phyloP scores from a whole-genome alignment of 2,797 vertebrate species.

The Rhyacichthys aspro region DNA sequence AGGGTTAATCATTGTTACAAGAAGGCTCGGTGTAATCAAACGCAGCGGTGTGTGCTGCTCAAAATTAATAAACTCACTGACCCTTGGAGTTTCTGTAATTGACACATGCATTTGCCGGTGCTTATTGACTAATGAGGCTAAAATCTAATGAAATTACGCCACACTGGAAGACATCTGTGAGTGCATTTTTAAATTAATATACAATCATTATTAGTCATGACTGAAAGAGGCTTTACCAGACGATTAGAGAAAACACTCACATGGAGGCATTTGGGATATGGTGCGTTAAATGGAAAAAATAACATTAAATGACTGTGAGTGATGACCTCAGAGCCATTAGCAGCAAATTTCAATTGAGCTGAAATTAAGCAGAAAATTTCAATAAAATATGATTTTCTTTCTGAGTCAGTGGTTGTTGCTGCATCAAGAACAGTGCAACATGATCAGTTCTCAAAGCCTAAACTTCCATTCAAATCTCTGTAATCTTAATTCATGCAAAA shows the following conservation, averaged over 20 bases:
- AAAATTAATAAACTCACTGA: constrained; percentile 65
- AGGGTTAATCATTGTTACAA: constrained; percentile 66
- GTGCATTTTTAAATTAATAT: constrained; percentile 62
- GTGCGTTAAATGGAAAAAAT: constrained; percentile 84
- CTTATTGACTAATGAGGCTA: constrained; percentile 77
- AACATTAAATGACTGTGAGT: constrained; percentile 68
- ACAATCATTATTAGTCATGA: constrained; percentile 70
- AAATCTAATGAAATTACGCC: constrained; percentile 65
- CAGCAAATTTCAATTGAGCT: constrained; percentile 78
- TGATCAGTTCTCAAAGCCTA: constrained; percentile 28
- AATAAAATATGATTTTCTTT: constrained; percentile 77
- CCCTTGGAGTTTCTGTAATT: constrained; percentile 63
- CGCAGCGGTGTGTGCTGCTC: constrained; percentile 55
- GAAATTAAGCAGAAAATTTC: constrained; percentile 81
- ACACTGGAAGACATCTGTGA: constrained; percentile 50
- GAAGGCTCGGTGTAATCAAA: constrained; percentile 61
- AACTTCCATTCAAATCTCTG: constrained; percentile 34
- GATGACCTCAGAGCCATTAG: constrained; percentile 61
- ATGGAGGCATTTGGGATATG: constrained; percentile 79
- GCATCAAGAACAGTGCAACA: constrained; percentile 48
- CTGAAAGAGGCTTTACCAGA: constrained; percentile 68
- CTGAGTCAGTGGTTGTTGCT: constrained; percentile 64
- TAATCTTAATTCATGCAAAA: constrained; percentile 25
- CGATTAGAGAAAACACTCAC: constrained; percentile 67
- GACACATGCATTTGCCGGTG: constrained; percentile 42